Evolutionary conservation across 2,113 vertebrate genomes (phyloP), one percentile per base, ranked within the genome.

Genomic region (Oxygymnocypris stewartii): DNA sequence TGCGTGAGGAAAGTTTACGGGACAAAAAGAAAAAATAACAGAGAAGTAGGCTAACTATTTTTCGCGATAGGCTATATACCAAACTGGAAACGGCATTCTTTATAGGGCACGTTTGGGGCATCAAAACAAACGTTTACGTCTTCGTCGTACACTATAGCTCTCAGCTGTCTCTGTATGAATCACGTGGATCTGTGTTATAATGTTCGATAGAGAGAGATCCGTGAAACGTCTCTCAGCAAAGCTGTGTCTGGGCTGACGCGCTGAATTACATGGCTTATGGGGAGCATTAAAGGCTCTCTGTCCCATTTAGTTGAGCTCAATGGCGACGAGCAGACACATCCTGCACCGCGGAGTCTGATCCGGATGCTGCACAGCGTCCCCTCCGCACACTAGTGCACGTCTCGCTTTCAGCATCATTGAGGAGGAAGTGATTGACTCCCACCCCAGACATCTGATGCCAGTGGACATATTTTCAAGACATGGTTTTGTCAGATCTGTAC

Each of bases 371-470:
- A 9, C 65, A 25, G 83, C n/a, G 42, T 63, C 14, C 84, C 61
- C 1, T 79, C 40, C 76, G 82, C 7, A 86, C 11, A 88, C 87
- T 88, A 86, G 85, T 79, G 86, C 18, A 81, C 83, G 65, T 75
- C 81, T 86, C 80, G 91, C 87, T 93, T 93, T 92, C 91, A 88
- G 90, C 90, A 88, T 88, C 89, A 91, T 42, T 86, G 85, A 10
- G 63, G 91, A 94, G 90, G 86, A 90, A 93, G 91, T 91, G 85
- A 91, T 89, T 2, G 91, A 86, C 88, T 51, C 75, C 90, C 89
- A 84, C 91, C 91, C 90, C 85, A 88, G 87, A 93, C 92, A 93
- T 93, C 90, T 93, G 92, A 93, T 93, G 90, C 89, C 89, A 93
- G 90, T 90, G 91, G 93, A 90, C 92, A 93, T 88, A 91, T 85